These are phyloP conservation scores for Nycticorax nycticorax DNA, from an alignment of 2,113 vertebrate genomes.

Conservation along the genomic window DNA sequence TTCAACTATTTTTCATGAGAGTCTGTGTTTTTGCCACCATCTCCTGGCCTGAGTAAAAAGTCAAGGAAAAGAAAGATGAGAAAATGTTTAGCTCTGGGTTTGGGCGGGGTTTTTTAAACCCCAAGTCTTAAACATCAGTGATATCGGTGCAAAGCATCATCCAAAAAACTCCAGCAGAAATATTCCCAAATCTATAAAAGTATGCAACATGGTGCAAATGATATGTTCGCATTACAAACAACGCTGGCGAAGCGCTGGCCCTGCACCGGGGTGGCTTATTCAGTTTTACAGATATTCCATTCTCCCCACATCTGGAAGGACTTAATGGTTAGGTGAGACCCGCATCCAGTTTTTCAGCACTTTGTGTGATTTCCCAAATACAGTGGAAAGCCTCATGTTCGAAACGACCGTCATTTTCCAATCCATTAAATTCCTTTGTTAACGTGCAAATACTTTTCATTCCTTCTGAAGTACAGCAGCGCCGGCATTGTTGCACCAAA, in stretches of 20 bases:
- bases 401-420: not conserved
- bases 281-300: not conserved
- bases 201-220: not conserved
- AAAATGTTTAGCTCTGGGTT: not conserved
- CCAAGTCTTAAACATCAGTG: not conserved
- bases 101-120: not conserved
- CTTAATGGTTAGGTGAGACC: slow-evolving; percentile 21
- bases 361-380: not conserved
- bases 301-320: slow-evolving; percentile 9
- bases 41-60: not conserved
- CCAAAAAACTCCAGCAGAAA: not conserved
- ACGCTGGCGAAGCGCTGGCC: not conserved
- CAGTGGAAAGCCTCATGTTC: not conserved
- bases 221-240: not conserved
- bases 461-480: not conserved
- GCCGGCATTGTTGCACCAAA: not conserved
- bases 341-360: not conserved
- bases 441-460: slow-evolving; percentile 8
- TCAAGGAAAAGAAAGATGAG: not conserved
- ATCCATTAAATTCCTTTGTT: slow-evolving; percentile 38
- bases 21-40: not conserved
- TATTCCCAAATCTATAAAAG: not conserved
- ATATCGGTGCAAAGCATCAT: not conserved
- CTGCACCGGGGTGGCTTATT: not conserved
- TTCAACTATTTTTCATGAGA: not conserved